A percentile compares a stretch with the other conserved stretches of the same genome.
These are phyloP conservation scores for Ophioderma brevispina DNA, from an alignment of 35 echinoderm and acorn worm species.

Conservation along the genomic window DNA sequence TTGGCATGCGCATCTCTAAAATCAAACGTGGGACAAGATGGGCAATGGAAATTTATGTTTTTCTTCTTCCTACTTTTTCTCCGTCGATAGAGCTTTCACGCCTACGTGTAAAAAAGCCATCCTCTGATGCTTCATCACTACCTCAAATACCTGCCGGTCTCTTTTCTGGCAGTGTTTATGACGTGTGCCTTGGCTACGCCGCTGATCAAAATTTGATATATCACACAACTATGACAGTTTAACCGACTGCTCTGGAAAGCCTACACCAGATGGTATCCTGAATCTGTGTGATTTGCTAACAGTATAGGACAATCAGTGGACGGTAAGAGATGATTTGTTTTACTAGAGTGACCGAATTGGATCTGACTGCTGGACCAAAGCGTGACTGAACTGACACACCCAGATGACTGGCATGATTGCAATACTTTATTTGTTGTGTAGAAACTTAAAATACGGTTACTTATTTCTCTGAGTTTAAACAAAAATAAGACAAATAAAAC, in stretches of 20 bases:
- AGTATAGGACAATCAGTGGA: slow-evolving; percentile 63
- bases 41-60: neutral
- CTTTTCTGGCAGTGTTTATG: neutral
- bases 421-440: no score
- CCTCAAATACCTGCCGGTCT: neutral
- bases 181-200: neutral
- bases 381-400: no score
- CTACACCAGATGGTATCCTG: slow-evolving; percentile 22
- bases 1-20: neutral
- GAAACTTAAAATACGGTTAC: no score
- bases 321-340: slow-evolving; percentile 2
- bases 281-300: slow-evolving; percentile 17
- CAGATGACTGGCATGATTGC: neutral
- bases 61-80: neutral
- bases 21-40: neutral
- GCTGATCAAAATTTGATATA: slow-evolving; percentile 27
- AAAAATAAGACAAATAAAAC: no score
- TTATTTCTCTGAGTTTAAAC: no score
- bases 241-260: neutral
- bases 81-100: neutral
- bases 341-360: neutral
- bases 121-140: neutral
- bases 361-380: neutral
- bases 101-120: neutral
- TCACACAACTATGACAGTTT: slow-evolving; percentile 39